Evolutionary conservation across 2,797 vertebrate species (phyloP).

Genomic region (Sebastes paucispinis): DNA sequence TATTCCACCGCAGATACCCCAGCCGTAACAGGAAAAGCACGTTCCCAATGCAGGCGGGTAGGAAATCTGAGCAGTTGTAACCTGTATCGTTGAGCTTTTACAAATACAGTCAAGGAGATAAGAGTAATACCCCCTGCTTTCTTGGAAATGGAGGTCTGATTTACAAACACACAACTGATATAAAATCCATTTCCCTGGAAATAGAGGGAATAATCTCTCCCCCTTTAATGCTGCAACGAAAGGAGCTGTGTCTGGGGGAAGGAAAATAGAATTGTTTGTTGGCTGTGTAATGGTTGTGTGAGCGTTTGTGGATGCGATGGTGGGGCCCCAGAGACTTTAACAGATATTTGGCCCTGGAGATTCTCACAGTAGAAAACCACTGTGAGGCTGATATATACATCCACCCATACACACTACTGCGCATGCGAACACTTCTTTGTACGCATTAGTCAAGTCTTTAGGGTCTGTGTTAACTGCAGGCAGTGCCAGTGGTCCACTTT

Average conservation of each 20-base stretch:
- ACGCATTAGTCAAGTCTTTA: conserved; percentile 22
- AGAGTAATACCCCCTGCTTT: conserved; percentile 73
- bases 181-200: conserved; percentile 77
- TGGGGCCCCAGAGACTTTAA: conserved; percentile 15
- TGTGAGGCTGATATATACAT: neutral
- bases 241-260: conserved; percentile 49
- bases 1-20: conserved; percentile 53
- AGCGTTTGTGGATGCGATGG: neutral
- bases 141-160: conserved; percentile 76
- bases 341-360: conserved; percentile 41
- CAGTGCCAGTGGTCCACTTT: neutral
- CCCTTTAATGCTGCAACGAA: conserved; percentile 56
- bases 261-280: conserved; percentile 61
- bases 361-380: conserved; percentile 1
- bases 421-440: neutral
- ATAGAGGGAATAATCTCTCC: conserved; percentile 69
- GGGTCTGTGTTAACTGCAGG: conserved; percentile 24
- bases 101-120: conserved; percentile 76
- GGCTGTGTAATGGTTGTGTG: conserved; percentile 33
- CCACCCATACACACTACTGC: neutral
- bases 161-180: conserved; percentile 78
- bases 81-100: conserved; percentile 72
- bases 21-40: conserved; percentile 60
- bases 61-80: conserved; percentile 71
- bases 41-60: conserved; percentile 56